Evolutionary conservation across 2,888 invertebrate species (phyloP).

Genomic region (Scaptomyza caliginosa): DNA sequence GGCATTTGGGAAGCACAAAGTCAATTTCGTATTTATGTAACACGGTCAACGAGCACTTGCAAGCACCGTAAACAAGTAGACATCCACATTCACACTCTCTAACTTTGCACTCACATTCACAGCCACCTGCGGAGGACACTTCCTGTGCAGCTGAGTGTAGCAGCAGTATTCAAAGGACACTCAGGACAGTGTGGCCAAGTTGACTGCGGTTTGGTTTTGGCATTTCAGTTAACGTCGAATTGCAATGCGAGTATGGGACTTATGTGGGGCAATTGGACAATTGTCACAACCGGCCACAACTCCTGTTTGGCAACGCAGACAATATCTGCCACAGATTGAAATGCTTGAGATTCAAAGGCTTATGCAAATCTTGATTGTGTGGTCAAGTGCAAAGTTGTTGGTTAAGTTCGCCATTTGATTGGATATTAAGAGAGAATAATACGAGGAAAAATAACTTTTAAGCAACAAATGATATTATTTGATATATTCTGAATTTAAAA

Average conservation of each 20-base stretch:
- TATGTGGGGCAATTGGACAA: constrained; percentile 32
- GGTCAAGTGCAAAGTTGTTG: not conserved
- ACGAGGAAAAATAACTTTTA: not conserved
- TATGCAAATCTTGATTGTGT: constrained; percentile 22
- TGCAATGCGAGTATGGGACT: constrained; percentile 3
- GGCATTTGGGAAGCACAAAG: constrained; percentile 58
- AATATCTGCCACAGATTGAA: constrained; percentile 4
- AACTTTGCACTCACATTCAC: constrained; percentile 22
- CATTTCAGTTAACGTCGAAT: constrained; percentile 55
- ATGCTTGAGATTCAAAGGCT: not conserved
- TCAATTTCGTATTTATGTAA: constrained; percentile 74
- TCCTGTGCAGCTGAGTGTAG: constrained; percentile 3
- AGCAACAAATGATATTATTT: too few species aligned
- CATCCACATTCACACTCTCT: constrained; percentile 29
- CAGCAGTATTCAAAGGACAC: constrained; percentile 41
- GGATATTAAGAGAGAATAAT: not conserved
- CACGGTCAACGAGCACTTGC: constrained; percentile 67
- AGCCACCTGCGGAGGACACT: not conserved
- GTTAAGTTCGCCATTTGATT: not conserved
- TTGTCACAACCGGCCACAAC: constrained; percentile 7
- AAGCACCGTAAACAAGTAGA: constrained; percentile 66
- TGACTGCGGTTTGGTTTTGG: constrained; percentile 57
- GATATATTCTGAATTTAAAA: too few species aligned
- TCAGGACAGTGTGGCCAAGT: constrained; percentile 50
- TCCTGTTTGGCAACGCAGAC: constrained; percentile 12